Percentiles rank a stretch among this genome's conserved stretches.
phyloP scores from a whole-genome alignment of 37 sponge, comb jelly and placozoan species.

The Haliclona indistincta region DNA sequence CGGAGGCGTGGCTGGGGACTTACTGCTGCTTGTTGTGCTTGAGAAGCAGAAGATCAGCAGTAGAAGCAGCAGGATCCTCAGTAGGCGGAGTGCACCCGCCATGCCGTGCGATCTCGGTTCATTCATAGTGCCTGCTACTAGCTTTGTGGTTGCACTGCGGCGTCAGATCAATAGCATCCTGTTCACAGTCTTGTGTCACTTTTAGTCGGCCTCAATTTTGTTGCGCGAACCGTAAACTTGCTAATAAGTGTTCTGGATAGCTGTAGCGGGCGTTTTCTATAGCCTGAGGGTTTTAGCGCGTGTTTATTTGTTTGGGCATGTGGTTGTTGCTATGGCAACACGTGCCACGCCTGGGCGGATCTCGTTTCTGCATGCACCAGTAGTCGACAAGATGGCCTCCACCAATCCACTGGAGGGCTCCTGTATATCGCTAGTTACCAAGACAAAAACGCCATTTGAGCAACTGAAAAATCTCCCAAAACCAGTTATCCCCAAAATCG shows the following conservation, averaged over 20 bases:
- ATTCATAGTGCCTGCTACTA: too few species aligned
- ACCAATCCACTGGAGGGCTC: too few species aligned
- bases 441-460: slow-evolving; percentile 66
- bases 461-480: slow-evolving; percentile 69
- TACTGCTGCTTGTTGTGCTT: neutral
- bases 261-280: neutral
- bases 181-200: neutral
- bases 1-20: slow-evolving; percentile 1
- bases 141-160: too few species aligned
- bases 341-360: too few species aligned
- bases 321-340: slow-evolving; percentile 27
- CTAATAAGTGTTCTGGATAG: neutral
- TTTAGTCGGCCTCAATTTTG: neutral
- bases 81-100: neutral
- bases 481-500: slow-evolving; percentile 58
- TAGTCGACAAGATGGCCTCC: too few species aligned
- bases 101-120: neutral
- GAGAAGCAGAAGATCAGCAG: neutral
- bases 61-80: slow-evolving; percentile 1
- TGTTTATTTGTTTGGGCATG: slow-evolving; percentile 45
- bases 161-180: too few species aligned
- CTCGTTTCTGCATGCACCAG: too few species aligned
- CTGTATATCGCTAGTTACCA: too few species aligned
- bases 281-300: neutral
- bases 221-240: neutral